Evolutionary conservation across 2,888 invertebrate species (phyloP), one percentile per base, ranked within the genome.

Genomic region (Trisateles emortualis): DNA sequence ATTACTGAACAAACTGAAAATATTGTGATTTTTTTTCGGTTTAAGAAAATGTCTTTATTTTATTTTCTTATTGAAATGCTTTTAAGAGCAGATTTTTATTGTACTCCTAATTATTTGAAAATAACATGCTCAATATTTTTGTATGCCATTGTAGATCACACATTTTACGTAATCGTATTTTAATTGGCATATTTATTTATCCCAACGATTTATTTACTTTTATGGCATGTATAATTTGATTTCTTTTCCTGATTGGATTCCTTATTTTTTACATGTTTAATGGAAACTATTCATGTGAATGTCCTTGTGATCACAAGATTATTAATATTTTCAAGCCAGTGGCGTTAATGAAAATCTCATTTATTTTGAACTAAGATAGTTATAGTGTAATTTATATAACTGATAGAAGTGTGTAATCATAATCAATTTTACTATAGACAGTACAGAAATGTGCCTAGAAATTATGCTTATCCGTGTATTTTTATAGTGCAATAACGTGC

Each of bases 381-480:
- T 62, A 68, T 86, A 87, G 79, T 76, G 77, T 78, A 79, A 81
- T 43, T 75, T 81, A 74, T 80, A 73, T 86, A 82, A 79, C 73
- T 80, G 69, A 82, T 82, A 84, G 84, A 81, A 82, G 87, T 84
- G 85, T 91, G 87, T 91, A 88, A 83, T 84, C 83, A 79, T 86
- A 77, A 81, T 80, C 78, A 77, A 77, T 68, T 74, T 81, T 81
- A 78, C 68, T 78, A 83, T 88, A 89, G 84, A 88, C 74, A 89
- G 88, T 90, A 84, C 92, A 92, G 90, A 87, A 83, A 84, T 87
- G 92, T 92, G 92, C 91, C 91, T 92, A 92, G 91, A 90, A 85
- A 80, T 74, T 89, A 87, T 90, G 91, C 90, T 92, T 90, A 89
- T 64, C 80, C 78, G 62, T 86, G 88, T 92, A 90, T 92, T 90